phyloP scores from a whole-genome alignment of 92 coral and sea anemone species.

The Anthopleura xanthogrammica region DNA sequence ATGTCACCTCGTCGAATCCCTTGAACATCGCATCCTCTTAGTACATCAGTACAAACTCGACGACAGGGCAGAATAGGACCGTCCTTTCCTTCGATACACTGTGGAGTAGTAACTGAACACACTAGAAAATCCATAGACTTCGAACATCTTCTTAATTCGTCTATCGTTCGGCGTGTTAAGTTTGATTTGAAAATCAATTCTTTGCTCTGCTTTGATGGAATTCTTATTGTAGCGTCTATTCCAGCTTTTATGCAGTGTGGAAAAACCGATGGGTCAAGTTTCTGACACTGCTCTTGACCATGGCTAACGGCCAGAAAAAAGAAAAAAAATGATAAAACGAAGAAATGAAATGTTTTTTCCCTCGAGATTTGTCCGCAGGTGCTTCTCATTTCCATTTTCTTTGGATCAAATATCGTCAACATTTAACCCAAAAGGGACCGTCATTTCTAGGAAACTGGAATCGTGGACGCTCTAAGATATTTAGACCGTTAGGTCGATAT shows the following conservation, averaged over 20 bases:
- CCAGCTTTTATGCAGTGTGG: slow-evolving; percentile 22
- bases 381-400: not conserved
- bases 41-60: slow-evolving; percentile 46
- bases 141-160: slow-evolving; percentile 29
- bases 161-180: slow-evolving; percentile 17
- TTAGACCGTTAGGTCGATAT: not conserved
- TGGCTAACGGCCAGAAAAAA: not conserved
- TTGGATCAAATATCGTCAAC: too few relatives aligned
- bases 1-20: slow-evolving; percentile 24
- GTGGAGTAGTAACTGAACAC: slow-evolving; percentile 47
- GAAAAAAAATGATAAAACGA: not conserved
- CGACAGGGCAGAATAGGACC: slow-evolving; percentile 58
- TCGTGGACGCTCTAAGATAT: too few relatives aligned
- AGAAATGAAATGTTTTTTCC: too few relatives aligned
- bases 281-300: slow-evolving; percentile 6
- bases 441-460: too few relatives aligned
- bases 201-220: slow-evolving; percentile 8
- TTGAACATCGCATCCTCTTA: slow-evolving; percentile 37
- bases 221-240: slow-evolving; percentile 10
- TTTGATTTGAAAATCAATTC: slow-evolving; percentile 5
- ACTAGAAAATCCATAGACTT: slow-evolving; percentile 33
- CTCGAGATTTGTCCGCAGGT: not conserved
- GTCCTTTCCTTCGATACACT: slow-evolving; percentile 41
- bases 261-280: slow-evolving; percentile 6
- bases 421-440: too few relatives aligned